Base-by-base conservation (phyloP, 2,888 invertebrate genomes). In the Drosophila mettleri region DNA sequence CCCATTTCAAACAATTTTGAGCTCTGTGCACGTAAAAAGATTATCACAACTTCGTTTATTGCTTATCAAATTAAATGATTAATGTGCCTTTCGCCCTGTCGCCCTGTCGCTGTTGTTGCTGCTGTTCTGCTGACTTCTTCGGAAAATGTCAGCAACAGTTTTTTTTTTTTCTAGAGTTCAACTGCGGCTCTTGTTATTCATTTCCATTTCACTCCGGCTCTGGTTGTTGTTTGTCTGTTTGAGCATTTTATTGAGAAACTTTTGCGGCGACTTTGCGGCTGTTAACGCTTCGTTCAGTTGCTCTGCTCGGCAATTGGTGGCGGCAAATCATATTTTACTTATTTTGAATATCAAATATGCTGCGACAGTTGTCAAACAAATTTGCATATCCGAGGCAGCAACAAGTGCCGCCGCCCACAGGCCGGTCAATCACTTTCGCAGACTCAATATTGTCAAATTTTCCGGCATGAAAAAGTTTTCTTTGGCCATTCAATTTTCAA, bases 31-130 rank as follows among this genome's bases (percentile, higher is more conserved):
- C 72, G 71, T 87, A 72, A 67, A 67, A 69, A 81, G 85, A 81
- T 86, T 86, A 83, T 88, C 71, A 68, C 59, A 73, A 80, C 73
- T 88, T 80, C 79, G 70, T 75, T 86, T 76, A 75, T 78, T 80
- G 86, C 84, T 86, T 88, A 88, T 88, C 86, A 88, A 86, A 86
- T 88, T 86, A 88, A 86, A 86, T 88, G 86, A 84, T 88, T 86
- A 84, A 86, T 86, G 84, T 73, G 64, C 16, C 43, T 41, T 46
- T 20, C 12, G 45, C 27, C 18, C 41, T 57, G 36, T 20, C 51
- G 48, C 8, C n/a, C 38, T 41, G 36, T 45, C 34, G 14, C 41
- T n/a, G 39, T 38, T 41, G 39, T 6, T 43, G 34, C 10, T 41
- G 20, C 5, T 41, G 52, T 10, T 20, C 20, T 45, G 22, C 27